Base-by-base conservation (phyloP, 2,888 invertebrate genomes). In the Archaeoteleia sp. region DNA sequence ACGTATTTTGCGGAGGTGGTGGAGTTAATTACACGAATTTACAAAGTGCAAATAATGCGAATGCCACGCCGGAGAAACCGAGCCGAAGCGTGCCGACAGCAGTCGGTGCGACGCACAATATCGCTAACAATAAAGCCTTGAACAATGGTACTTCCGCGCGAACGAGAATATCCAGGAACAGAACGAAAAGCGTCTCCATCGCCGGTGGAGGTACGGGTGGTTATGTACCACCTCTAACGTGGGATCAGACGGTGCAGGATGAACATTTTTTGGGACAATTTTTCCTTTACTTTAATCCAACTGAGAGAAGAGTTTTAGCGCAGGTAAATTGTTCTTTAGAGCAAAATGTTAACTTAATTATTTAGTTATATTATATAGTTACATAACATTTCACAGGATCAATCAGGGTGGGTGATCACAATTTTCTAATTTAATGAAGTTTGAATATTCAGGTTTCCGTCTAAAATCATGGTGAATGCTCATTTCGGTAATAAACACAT, bases 261-360 rank as follows among this genome's bases (percentile, higher is more conserved):
- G 95, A 95, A 74, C 89, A 91, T 71, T 97, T 97, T 85, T 89
- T 97, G 30, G 89, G 90, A 60, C 90, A 90, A 80, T 94, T 97
- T 87, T 96, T 97, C 86, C 87, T 91, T 34, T 95, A 93, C 83
- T 94, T 95, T 83, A 90, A 89, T 70, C 88, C 93, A 8, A 89
- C 89, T 74, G 97, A 97, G 77, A 88, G 95, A 66, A 90, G 94
- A 66, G 87, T 90, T 8, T 87, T 97, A 74, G 94, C 95, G 7
- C 94, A 94, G 86, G 91, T 90, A 57, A 32, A 23, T 30, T 29
- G n/a, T n/a, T n/a, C n/a, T n/a, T n/a, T n/a, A n/a, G n/a, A n/a
- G n/a, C n/a, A n/a, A n/a, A n/a, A n/a, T n/a, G n/a, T n/a, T n/a
- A n/a, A n/a, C n/a, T n/a, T n/a, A n/a, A n/a, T n/a, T n/a, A n/a